phyloP scores from a whole-genome alignment of 2,113 vertebrate genomes.

The Carettochelys insculpta region DNA sequence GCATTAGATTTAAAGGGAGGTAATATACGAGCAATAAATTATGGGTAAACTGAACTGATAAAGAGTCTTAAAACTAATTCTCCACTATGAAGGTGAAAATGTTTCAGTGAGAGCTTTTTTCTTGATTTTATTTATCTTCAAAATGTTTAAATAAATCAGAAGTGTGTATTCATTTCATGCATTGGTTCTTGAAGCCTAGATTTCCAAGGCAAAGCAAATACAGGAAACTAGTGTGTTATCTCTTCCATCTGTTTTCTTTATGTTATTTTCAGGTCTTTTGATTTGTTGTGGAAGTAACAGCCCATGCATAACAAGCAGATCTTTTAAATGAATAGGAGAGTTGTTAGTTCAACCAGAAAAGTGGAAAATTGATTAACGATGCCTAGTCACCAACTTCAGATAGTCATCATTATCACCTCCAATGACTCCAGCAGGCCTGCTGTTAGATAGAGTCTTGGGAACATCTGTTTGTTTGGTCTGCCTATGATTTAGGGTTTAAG shows the following conservation, averaged over 20 bases:
- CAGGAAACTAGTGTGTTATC: neutral
- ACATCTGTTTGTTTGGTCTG: neutral
- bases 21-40: neutral
- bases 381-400: neutral
- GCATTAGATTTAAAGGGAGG: neutral
- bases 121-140: neutral
- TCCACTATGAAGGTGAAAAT: neutral
- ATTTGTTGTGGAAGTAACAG: neutral
- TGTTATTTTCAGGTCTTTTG: neutral
- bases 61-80: neutral
- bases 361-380: neutral
- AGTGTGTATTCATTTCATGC: neutral
- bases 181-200: neutral
- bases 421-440: neutral
- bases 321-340: neutral
- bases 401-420: neutral
- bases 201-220: neutral
- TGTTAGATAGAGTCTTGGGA: neutral
- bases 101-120: neutral
- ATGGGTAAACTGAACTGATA: neutral
- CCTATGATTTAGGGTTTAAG: neutral
- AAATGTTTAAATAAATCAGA: neutral
- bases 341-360: conserved; percentile 1
- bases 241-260: neutral
- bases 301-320: neutral